Evolutionary conservation across 2,888 invertebrate species (phyloP), one percentile per base, ranked within the genome.

Genomic region (Cremastinae sp.): DNA sequence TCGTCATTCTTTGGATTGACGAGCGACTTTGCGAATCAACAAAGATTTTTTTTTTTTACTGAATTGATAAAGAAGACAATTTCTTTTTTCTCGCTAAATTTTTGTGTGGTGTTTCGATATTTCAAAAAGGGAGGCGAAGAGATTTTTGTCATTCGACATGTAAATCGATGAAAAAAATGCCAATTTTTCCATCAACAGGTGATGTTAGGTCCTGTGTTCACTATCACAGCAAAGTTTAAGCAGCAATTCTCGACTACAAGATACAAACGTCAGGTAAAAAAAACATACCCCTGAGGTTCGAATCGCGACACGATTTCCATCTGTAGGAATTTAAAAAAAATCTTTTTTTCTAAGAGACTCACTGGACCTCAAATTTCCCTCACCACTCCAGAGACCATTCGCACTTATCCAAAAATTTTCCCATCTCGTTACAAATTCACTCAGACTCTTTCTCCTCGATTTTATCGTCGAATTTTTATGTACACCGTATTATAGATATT

Each of bases 131-230:
- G 45, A 35, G 28, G 37, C n/a, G 56, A 56, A 39, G 53, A 47
- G 53, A 59, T 61, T 55, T n/a, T 10, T 39, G 16, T 58, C 51
- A 9, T 55, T 69, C 16, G 49, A 49, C 22, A 41, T 45, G 53
- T 39, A 9, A 51, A 51, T 12, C n/a, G 7, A 5, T 12, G 18
- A 22, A 56, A 22, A 47, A 61, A 51, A 49, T 71, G 41, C 22
- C 55, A 70, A 72, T 37, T 45, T 28, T 28, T 51, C 28, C 5
- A 41, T 72, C 28, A 49, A 45, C 37, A 51, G 41, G 14, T 59
- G 9, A 62, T 45, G 79, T 74, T 81, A 83, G 84, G 87, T 88
- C 87, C 88, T 88, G 88, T 88, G 87, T 88, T 89, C 86, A 88
- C 86, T 85, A 87, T 88, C 86, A 87, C 86, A 87, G 85, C 87